Percentiles rank a stretch among this genome's conserved stretches.
These are phyloP conservation scores for Machimus rusticus DNA, from an alignment of 2,888 invertebrate species.

Conservation along the genomic window DNA sequence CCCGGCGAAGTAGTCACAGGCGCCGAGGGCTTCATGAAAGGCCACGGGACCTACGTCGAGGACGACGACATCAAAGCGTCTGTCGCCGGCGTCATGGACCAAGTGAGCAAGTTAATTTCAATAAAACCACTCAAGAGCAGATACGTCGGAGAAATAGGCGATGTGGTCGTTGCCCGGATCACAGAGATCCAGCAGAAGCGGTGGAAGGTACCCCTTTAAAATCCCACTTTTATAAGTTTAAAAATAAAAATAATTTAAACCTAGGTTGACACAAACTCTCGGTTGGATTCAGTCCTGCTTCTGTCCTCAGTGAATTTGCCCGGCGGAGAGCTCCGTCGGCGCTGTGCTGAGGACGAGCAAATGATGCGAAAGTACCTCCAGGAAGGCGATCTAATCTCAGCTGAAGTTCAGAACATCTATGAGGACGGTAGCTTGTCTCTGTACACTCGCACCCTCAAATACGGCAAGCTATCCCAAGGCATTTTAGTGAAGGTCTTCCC, in stretches of 20 bases:
- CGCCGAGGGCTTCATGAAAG: conserved; percentile 73
- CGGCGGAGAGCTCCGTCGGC: conserved; percentile 92
- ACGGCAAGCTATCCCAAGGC: conserved; percentile 94
- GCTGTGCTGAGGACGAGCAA: conserved; percentile 96
- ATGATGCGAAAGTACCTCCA: conserved; percentile 94
- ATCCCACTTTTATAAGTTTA: background rate
- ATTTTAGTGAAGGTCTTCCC: conserved; percentile 89
- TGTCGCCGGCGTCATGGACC: conserved; percentile 92
- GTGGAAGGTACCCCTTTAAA: conserved; percentile 71
- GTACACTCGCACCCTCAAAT: conserved; percentile 95
- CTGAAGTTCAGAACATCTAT: conserved; percentile 94
- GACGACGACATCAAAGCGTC: conserved; percentile 86
- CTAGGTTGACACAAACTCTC: conserved; percentile 86
- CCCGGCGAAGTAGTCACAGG: conserved; percentile 89
- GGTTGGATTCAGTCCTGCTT: conserved; percentile 84
- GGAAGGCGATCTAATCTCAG: conserved; percentile 96
- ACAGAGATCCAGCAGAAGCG: conserved; percentile 92
- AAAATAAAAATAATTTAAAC: background rate
- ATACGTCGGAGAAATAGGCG: conserved; percentile 93
- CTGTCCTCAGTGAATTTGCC: conserved; percentile 95
- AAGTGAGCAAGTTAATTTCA: conserved; percentile 93
- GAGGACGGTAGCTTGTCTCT: conserved; percentile 91
- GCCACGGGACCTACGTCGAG: conserved; percentile 94
- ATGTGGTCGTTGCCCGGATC: conserved; percentile 94
- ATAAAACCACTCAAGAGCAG: conserved; percentile 90